Evolutionary conservation across 2,888 invertebrate species (phyloP).

Genomic region (Drosophila subquinaria): DNA sequence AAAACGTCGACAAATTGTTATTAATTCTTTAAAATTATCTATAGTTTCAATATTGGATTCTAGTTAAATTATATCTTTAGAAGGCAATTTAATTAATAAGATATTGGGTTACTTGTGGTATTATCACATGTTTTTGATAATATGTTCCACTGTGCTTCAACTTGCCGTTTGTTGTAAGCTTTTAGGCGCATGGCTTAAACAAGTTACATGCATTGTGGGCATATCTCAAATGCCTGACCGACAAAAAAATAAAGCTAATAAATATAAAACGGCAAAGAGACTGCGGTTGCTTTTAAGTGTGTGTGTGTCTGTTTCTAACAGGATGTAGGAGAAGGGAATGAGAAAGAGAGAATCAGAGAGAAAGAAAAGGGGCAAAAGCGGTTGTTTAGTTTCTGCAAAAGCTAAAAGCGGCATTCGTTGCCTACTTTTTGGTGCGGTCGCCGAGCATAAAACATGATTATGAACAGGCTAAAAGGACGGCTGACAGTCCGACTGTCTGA

Average conservation of each 20-base stretch:
- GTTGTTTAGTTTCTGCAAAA: slow-evolving; percentile 18
- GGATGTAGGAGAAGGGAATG: neutral
- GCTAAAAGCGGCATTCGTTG: slow-evolving; percentile 36
- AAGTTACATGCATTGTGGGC: slow-evolving; percentile 40
- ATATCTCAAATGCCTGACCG: slow-evolving; percentile 49
- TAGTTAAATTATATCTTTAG: neutral
- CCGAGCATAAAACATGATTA: slow-evolving; percentile 67
- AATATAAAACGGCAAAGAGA: slow-evolving; percentile 30
- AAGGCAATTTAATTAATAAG: neutral
- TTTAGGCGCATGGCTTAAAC: slow-evolving; percentile 42
- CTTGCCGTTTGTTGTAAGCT: slow-evolving; percentile 20
- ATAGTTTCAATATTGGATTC: neutral
- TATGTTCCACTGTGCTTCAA: slow-evolving; percentile 32
- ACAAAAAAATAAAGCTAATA: slow-evolving; percentile 48
- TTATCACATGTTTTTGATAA: neutral
- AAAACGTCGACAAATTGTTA: no score
- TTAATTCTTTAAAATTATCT: neutral
- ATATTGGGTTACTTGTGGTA: neutral
- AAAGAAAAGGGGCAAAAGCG: neutral
- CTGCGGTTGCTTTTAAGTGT: slow-evolving; percentile 29
- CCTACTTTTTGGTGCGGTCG: slow-evolving; percentile 44
- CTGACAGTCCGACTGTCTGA: neutral
- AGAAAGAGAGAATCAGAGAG: neutral
- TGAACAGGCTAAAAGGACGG: slow-evolving; percentile 29
- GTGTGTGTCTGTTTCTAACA: slow-evolving; percentile 14